Percentiles rank a stretch among this genome's conserved stretches.
Conservation (phyloP, 2,113 vertebrate species). For the Peromyscus californicus region DNA sequence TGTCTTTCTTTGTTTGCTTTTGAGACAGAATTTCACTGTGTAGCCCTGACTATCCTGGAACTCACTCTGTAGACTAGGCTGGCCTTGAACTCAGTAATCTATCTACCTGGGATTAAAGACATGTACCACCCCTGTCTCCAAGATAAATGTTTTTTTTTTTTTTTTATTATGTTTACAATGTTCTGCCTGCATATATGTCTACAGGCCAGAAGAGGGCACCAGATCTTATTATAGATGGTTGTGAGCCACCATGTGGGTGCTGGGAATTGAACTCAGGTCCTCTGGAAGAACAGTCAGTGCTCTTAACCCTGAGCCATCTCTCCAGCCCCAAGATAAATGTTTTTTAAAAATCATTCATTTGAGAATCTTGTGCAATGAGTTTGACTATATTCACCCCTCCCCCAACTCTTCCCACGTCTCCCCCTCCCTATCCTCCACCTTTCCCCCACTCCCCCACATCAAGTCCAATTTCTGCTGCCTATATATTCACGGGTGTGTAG, state of each 20-base stretch:
- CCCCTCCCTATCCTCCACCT: no score
- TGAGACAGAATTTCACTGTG: not conserved
- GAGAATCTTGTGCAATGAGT: not conserved
- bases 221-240: no score
- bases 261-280: no score
- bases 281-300: no score
- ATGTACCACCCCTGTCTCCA: no score
- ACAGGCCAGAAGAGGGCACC: no score
- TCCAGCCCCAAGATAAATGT: not conserved
- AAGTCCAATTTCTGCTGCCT: not conserved
- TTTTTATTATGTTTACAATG: no score
- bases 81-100: not conserved
- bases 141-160: not conserved
- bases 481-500: not conserved
- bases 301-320: no score
- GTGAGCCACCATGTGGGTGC: no score
- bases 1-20: not conserved
- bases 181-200: no score
- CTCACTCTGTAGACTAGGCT: not conserved
- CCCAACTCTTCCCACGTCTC: not conserved
- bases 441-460: no score
- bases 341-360: not conserved
- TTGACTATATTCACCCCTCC: not conserved
- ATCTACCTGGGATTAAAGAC: not conserved
- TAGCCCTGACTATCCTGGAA: not conserved